These are phyloP conservation scores for Deroplatys truncata DNA, from an alignment of 2,888 invertebrate genomes.

Conservation along the genomic window DNA sequence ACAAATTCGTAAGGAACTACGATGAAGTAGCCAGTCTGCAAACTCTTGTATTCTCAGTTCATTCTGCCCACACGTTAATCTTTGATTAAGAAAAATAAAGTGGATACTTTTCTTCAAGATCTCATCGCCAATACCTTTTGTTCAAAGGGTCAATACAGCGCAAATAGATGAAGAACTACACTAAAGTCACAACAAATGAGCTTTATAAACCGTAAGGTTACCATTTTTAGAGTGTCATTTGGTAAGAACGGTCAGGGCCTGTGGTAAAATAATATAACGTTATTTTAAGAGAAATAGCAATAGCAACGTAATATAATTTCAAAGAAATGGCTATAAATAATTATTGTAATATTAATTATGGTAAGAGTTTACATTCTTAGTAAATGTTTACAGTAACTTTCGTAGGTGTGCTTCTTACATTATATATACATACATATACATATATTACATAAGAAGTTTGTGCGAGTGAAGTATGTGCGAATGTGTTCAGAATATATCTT, in stretches of 20 bases:
- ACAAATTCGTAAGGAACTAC: not conserved
- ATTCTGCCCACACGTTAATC: not conserved
- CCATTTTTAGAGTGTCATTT: not conserved
- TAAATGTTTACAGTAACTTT: not conserved
- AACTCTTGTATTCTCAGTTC: not conserved
- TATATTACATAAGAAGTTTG: not conserved
- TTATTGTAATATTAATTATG: not conserved
- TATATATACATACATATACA: not conserved
- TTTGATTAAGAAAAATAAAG: not conserved
- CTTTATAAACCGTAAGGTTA: not conserved
- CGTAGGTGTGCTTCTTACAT: not conserved
- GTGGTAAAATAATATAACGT: not conserved
- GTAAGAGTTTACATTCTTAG: not conserved
- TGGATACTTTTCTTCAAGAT: not conserved
- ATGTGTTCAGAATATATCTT: not conserved
- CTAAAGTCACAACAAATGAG: not conserved
- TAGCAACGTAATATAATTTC: not conserved
- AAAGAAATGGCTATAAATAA: not conserved
- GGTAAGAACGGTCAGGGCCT: not conserved
- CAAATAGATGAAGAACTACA: not conserved
- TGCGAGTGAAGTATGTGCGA: not conserved
- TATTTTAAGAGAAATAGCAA: constrained; percentile 9
- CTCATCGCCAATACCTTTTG: not conserved
- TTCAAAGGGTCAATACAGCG: not conserved
- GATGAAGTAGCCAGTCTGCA: not conserved